Evolutionary conservation across 92 coral and sea anemone species (phyloP), one percentile per base, ranked within the genome.

Genomic region (Nematostella vectensis): DNA sequence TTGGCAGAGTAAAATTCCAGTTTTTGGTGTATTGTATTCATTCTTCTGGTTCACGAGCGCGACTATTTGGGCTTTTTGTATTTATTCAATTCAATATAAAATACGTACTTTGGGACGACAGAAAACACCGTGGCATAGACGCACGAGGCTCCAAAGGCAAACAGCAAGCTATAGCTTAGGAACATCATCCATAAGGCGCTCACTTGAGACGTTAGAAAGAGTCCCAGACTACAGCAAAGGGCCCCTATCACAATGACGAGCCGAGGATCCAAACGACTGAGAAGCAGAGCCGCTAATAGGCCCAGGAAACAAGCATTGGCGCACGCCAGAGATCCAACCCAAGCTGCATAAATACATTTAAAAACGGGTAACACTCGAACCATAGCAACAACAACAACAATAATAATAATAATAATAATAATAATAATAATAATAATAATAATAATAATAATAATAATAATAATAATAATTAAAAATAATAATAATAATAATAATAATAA

Each of bases 181-280:
- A 45, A 45, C 51, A 45, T 45, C 23, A 45, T 45, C 51, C 51
- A 45, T 22, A 45, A 10, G 51, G 51, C 9, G 51, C 23, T 45
- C 51, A 45, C 51, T 45, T 17, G 51, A 9, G 51, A 45, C 4
- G 51, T 45, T 22, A 45, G 23, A 4, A 45, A 45, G 21, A 45
- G 51, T 19, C 51, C 51, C 51, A 45, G 18, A 10, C 18, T 19
- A 45, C 51, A 45, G 23, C 51, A 45, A 4, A 45, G 4, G 51
- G 21, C 11, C 18, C 51, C 51, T 45, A 11, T 22, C 4, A 45
- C 11, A 45, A 45, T 19, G 23, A 45, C 51, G 51, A 45, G 51
- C 51, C 51, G 9, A 6, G 51, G 12, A 19, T 45, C 51, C 4
- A 45, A 22, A 22, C 51, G 51, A 22, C 51, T 22, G 51, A 11